Base-by-base conservation (phyloP, 1,140 invertebrate species). In the Harlomillsia oculata region DNA sequence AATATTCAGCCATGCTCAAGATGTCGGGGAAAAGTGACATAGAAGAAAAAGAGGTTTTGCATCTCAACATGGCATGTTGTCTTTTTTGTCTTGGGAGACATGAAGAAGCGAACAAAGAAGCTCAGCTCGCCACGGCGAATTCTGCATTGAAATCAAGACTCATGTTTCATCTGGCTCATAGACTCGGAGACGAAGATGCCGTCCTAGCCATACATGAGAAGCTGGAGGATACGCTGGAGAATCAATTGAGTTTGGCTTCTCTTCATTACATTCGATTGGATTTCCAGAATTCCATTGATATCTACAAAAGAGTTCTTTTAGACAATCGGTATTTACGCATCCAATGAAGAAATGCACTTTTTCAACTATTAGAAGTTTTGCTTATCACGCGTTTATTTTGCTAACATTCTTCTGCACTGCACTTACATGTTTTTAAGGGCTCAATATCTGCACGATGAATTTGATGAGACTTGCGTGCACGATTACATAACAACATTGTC, bases 241-340 rank as follows among this genome's bases (percentile, higher is more conserved):
- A 98, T 75, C 93, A 97, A 72, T 75, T 99, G 8, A 93, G 89
- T 64, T 72, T 98, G 32, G 96, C 96, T 3, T 90, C 94, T 0
- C 91, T 99, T 66, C 92, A 99, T 71, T 99, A 96, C 71, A 75
- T 98, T 39, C 77, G 93, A 32, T 85, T 85, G 32, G 93, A 98
- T 71, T 98, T 97, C 72, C 93, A 98, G 72, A 95, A 98, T 74
- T 93, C 96, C 21, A 97, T 98, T 64, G 95, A 99, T 72, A 92
- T 98, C 63, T 99, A 99, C 69, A 99, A 99, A 72, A 81, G 89
- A 60, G 80, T 97, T 45, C 74, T 98, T 14, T 70, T 94, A 1
- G 89, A 94, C 64, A 93, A 96, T 73, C 84, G 87, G 86, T 88
- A 69, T 23, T 1, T 45, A 34, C 3, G 6, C 26, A 45, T 3